Base-by-base conservation (phyloP, 2,113 vertebrate genomes). In the Cyanocitta stelleri region DNA sequence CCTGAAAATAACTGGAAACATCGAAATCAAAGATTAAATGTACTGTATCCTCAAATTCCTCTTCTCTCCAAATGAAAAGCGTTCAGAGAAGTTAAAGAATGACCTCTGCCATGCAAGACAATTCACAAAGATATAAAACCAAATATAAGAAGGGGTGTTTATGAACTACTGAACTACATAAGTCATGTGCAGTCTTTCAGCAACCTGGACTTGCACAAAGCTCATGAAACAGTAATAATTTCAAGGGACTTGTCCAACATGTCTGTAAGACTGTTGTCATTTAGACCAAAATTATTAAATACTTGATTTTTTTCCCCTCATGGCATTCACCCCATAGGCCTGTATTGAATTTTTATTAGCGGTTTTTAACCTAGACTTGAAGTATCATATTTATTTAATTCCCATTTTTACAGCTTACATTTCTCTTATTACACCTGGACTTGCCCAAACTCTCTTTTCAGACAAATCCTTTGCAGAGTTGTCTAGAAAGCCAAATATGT, bases 1-100 rank as follows among this genome's bases (percentile, higher is more conserved):
- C 93, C 89, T 85, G 83, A 94, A 96, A 95, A 79, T 64, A 94
- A 81, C 87, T 78, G 46, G 55, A 95, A 95, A 78, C 39, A 66
- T 75, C 26, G 68, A 87, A 64, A 73, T 58, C 64, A 92, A 73
- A 91, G 92, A 94, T 61, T 87, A 90, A 92, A 84, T 48, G 46
- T 44, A 61, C 22, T 56, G 43, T 54, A 81, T 56, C 32, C 66
- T 95, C 87, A 76, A 51, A 79, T 59, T 95, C 66, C 52, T 84
- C 41, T 84, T 58, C 55, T 93, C 71, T 85, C 30, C 24, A 41
- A 93, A 72, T 6, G 16, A 79, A 95, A 95, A 61, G 32, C 39
- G 71, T 95, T 95, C 69, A 90, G 41, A 93, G 27, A 44, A 94
- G 61, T 79, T 69, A 26, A 69, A 73, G 52, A 89, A 39, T 90